These are phyloP conservation scores for Lysandra bellargus DNA, from an alignment of 2,888 invertebrate species.

Conservation along the genomic window DNA sequence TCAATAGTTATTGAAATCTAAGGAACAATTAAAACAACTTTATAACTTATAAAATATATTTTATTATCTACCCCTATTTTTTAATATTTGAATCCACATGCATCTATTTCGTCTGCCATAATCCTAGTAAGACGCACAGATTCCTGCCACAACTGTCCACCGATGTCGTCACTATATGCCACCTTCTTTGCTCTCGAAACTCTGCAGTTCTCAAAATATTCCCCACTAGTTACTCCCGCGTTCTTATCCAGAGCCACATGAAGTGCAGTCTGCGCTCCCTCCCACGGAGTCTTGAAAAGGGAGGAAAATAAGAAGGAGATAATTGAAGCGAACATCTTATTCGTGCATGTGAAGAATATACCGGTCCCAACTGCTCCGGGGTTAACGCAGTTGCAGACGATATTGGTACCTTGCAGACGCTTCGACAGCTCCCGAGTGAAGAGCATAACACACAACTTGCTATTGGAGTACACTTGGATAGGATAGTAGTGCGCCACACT, in stretches of 20 bases:
- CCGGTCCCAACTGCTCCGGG: constrained; percentile 91
- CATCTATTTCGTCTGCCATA: constrained; percentile 82
- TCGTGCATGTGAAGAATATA: constrained; percentile 84
- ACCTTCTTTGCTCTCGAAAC: constrained; percentile 79
- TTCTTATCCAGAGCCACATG: constrained; percentile 87
- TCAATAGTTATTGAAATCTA: no score
- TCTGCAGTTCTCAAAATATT: constrained; percentile 89
- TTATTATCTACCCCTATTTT: neutral
- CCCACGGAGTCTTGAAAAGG: constrained; percentile 86
- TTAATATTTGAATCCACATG: constrained; percentile 55
- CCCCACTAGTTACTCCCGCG: constrained; percentile 84
- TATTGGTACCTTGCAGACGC: constrained; percentile 81
- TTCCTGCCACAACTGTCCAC: constrained; percentile 89
- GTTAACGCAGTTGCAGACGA: constrained; percentile 90
- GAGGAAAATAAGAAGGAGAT: constrained; percentile 81
- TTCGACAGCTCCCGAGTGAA: constrained; percentile 86
- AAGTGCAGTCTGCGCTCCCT: constrained; percentile 91
- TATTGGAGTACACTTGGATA: constrained; percentile 77
- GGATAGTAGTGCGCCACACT: constrained; percentile 76
- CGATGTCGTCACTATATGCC: constrained; percentile 83
- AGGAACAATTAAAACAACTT: neutral
- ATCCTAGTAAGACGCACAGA: constrained; percentile 85
- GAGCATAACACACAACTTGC: constrained; percentile 87
- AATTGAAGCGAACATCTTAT: constrained; percentile 76
- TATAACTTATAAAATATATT: neutral